Evolutionary conservation across 2,888 invertebrate genomes (phyloP).

Genomic region (Tetropium fuscum): DNA sequence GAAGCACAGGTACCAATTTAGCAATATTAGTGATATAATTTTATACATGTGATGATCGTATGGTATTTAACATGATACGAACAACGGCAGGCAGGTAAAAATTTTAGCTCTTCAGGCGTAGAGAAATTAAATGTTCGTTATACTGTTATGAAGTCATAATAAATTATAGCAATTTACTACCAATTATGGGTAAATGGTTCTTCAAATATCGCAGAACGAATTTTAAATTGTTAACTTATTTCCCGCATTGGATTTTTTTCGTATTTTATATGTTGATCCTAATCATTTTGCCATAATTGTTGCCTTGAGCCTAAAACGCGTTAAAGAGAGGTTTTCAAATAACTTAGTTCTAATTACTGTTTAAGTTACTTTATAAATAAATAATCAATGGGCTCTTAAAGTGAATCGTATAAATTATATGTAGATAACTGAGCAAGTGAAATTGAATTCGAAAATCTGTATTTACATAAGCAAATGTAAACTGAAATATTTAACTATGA

Average conservation of each 20-base stretch:
- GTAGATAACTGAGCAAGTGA: too few relatives aligned
- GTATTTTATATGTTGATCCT: background rate
- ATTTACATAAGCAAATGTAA: too few relatives aligned
- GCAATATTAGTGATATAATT: conserved; percentile 39
- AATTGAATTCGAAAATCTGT: too few relatives aligned
- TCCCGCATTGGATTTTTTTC: background rate
- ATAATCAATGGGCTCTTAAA: background rate
- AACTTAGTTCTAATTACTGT: background rate
- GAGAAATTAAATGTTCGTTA: conserved; percentile 59
- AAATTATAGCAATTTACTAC: conserved; percentile 58
- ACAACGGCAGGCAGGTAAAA: conserved; percentile 43
- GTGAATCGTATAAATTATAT: too few relatives aligned
- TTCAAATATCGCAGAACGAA: conserved; percentile 26
- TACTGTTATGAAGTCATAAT: conserved; percentile 57
- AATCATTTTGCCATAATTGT: background rate
- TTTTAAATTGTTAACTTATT: conserved; percentile 18
- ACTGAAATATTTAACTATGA: too few relatives aligned
- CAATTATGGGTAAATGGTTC: conserved; percentile 48
- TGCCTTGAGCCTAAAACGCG: background rate
- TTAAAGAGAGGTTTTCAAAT: background rate
- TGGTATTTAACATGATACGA: conserved; percentile 19
- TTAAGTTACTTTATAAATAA: too few relatives aligned
- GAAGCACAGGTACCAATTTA: conserved; percentile 42
- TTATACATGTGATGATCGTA: conserved; percentile 37
- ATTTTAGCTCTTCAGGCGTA: conserved; percentile 38